A percentile compares a stretch with the other conserved stretches of the same genome.
These are phyloP conservation scores for Pachyramphus minor DNA, from an alignment of 2,113 vertebrate species.

Conservation along the genomic window DNA sequence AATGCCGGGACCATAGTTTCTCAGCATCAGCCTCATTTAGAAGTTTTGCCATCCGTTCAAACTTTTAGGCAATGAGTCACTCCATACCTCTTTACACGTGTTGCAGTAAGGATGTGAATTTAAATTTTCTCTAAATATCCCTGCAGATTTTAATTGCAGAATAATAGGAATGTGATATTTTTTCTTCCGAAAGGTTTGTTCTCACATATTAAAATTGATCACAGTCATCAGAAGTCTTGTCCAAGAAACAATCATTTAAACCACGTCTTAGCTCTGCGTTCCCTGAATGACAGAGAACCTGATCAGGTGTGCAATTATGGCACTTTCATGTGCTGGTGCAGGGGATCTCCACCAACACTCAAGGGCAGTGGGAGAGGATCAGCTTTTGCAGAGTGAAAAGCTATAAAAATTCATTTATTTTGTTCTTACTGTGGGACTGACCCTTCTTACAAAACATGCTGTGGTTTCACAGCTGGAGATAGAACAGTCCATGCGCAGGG, in stretches of 20 bases:
- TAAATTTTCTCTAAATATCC: background rate
- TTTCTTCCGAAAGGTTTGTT: background rate
- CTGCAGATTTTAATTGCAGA: background rate
- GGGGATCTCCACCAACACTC: background rate
- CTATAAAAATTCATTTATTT: background rate
- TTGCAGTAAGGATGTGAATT: background rate
- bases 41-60: background rate
- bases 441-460: accelerated
- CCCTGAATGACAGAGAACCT: background rate
- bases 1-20: accelerated
- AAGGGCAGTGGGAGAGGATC: background rate
- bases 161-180: background rate
- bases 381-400: background rate
- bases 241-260: background rate
- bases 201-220: background rate
- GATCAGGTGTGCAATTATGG: accelerated
- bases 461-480: background rate
- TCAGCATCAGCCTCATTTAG: background rate
- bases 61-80: background rate
- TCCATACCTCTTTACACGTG: background rate
- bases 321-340: background rate
- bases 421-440: background rate
- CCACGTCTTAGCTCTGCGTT: background rate
- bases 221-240: background rate
- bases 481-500: accelerated